A percentile compares a stretch with the other conserved stretches of the same genome.
Conservation (phyloP, 2,113 vertebrate genomes). For the Alectura lathami region DNA sequence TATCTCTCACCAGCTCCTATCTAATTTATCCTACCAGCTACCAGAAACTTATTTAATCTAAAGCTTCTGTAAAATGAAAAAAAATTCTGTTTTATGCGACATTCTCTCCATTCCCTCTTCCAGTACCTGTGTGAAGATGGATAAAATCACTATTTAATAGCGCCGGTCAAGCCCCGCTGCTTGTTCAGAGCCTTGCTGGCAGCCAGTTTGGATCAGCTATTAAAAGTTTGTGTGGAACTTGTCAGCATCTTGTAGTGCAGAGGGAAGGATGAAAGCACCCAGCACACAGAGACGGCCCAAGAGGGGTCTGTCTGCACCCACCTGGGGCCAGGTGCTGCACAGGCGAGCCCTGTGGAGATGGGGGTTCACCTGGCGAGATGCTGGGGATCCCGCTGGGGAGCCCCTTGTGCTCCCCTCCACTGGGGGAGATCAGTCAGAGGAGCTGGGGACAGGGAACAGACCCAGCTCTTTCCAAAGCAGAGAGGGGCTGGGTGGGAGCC, state of each 20-base stretch:
- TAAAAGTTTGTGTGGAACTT: constrained; percentile 13
- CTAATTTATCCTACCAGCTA: constrained; percentile 12
- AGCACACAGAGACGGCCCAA: neutral
- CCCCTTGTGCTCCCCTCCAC: neutral
- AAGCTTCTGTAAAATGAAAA: neutral
- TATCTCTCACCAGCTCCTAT: neutral
- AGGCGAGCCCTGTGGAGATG: accelerated
- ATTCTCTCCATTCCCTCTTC: neutral
- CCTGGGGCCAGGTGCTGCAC: neutral
- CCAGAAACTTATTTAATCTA: constrained; percentile 23
- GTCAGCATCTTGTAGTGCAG: neutral
- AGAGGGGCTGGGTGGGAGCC: neutral
- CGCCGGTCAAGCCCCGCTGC: constrained; percentile 56
- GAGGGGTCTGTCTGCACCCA: neutral
- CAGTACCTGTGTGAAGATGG: neutral
- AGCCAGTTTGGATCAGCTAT: constrained; percentile 18
- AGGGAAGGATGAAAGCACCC: neutral
- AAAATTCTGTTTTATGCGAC: neutral
- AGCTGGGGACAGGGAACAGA: accelerated
- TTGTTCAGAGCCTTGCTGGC: neutral
- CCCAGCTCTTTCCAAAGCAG: neutral
- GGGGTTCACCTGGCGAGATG: neutral
- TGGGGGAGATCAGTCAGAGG: neutral
- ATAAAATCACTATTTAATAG: constrained; percentile 64
- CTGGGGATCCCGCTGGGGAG: neutral